Conservation (phyloP, 2,113 vertebrate genomes). For the Psittacula cyanocephala region DNA sequence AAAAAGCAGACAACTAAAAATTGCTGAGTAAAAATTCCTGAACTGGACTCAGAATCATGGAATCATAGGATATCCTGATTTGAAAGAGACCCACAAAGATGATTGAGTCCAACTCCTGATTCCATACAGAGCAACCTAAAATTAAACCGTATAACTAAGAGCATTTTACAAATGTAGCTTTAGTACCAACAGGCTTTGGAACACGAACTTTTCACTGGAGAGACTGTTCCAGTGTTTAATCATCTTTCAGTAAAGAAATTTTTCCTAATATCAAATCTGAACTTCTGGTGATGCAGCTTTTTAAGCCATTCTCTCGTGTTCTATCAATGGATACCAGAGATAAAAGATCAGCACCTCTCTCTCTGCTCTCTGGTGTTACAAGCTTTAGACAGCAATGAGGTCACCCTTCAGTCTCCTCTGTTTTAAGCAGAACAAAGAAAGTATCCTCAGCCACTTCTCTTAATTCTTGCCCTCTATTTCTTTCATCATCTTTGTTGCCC, state of each 20-base stretch:
- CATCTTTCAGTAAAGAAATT: not conserved
- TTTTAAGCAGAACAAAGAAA: not conserved
- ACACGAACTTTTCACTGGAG: not conserved
- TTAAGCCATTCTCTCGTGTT: fast-evolving
- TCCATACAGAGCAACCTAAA: not conserved
- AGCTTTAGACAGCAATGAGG: not conserved
- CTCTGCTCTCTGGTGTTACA: not conserved
- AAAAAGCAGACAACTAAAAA: not conserved
- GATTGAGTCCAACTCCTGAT: not conserved
- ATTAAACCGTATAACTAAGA: not conserved
- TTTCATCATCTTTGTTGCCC: not conserved
- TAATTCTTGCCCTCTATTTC: not conserved
- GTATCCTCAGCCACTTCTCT: not conserved
- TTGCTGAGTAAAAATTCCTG: not conserved
- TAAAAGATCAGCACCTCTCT: not conserved
- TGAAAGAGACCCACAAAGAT: not conserved
- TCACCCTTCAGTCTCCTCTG: not conserved
- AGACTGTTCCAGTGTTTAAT: not conserved
- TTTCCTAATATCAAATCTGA: not conserved
- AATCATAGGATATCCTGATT: not conserved
- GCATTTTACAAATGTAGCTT: fast-evolving
- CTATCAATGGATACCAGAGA: not conserved
- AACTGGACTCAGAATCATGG: not conserved
- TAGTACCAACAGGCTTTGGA: not conserved
- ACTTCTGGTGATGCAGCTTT: not conserved